Base-by-base conservation (phyloP, 2,888 invertebrate species). In the Agrilus mali region DNA sequence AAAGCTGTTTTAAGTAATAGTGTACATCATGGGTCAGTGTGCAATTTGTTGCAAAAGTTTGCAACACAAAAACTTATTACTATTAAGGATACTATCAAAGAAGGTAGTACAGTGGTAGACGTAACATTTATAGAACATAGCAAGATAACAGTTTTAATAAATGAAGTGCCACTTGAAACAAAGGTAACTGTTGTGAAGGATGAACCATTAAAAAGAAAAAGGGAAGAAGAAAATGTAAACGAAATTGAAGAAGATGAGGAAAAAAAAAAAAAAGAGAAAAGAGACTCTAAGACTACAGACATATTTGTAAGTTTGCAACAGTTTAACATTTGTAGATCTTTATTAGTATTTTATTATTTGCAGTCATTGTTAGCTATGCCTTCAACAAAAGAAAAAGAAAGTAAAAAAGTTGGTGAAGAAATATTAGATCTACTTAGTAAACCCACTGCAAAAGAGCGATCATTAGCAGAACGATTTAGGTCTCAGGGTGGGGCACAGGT, bases 401-500 rank as follows among this genome's bases (percentile, higher is more conserved):
- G 83, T 49, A 95, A 95, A 65, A 84, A 93, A 67, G 80, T 95
- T 1, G 93, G 93, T 0, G 95, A 96, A 64, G 96, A 97, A 69
- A 96, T 97, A 43, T 73, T 93, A 56, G 92, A 92, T 59, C 69
- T 97, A 13, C 68, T 97, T 1, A 94, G 92, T 54, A 92, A 92
- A 64, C 95, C 95, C 7, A 95, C 95, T 0, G 95, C 95, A 1
- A 96, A 96, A 65, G 95, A 97, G 66, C 79, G 86, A 55, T 92
- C 89, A 1, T 69, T 96, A n/a, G 90, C 93, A 1, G 95, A 96
- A 67, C 80, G 92, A 55, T 97, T 97, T 64, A 82, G 90, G 57
- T 95, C 95, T 13, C 93, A 94, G 72, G 94, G 94, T 58, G 95
- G 83, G 2, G 86, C 86, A 0, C 86, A 87, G 63, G 85, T 89